These are phyloP conservation scores for Chionomys nivalis DNA, from an alignment of 2,113 vertebrate species.

Conservation along the genomic window DNA sequence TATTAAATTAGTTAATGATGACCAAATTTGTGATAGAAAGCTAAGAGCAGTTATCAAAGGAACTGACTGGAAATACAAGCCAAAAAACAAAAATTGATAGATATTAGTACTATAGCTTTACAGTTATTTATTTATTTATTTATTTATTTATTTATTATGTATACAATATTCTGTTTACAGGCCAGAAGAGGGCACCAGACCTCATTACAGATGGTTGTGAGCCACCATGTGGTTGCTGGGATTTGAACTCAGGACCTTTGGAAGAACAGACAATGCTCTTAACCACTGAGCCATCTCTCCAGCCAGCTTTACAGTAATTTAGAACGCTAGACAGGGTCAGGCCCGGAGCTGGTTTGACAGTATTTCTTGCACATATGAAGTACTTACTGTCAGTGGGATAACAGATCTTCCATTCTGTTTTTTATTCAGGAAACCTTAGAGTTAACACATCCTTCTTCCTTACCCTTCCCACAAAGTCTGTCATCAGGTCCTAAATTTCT, in stretches of 20 bases:
- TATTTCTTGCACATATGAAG: not conserved
- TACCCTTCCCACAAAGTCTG: not conserved
- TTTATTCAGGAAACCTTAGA: not conserved
- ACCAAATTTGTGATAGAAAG: not conserved
- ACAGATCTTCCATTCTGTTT: not conserved
- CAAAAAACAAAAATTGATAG: not conserved
- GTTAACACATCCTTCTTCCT: not conserved
- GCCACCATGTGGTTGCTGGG: no score
- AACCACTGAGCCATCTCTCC: no score
- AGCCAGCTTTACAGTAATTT: no score
- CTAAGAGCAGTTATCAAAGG: not conserved
- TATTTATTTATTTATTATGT: no score
- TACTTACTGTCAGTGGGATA: conserved; percentile 1
- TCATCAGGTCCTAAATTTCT: not conserved
- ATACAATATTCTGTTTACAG: no score
- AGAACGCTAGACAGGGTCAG: not conserved
- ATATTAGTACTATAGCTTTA: not conserved
- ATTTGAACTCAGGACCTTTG: no score
- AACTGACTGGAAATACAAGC: not conserved
- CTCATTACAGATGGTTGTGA: no score
- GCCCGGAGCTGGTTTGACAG: not conserved
- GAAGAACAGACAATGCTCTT: no score
- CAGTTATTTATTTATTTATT: no score
- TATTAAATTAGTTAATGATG: not conserved
- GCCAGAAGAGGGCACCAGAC: no score